Conservation (phyloP, 2,888 invertebrate genomes). For the Plagodis dolabraria region DNA sequence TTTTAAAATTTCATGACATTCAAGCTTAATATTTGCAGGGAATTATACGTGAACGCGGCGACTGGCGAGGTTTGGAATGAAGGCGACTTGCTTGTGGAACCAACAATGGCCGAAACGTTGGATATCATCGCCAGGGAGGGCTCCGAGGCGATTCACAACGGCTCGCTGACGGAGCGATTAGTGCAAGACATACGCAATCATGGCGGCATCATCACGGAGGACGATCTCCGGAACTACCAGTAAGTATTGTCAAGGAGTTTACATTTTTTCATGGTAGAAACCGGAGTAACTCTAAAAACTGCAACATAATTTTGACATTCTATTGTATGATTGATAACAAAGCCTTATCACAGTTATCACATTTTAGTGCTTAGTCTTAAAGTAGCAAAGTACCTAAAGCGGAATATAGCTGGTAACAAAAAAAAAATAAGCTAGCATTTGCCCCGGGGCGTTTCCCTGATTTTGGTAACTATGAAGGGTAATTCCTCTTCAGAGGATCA, state of each 20-base stretch:
- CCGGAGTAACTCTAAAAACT: too few relatives aligned
- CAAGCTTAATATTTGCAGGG: slow-evolving; percentile 53
- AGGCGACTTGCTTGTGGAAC: slow-evolving; percentile 87
- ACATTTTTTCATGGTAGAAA: not conserved
- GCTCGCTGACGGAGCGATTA: slow-evolving; percentile 87
- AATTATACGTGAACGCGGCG: slow-evolving; percentile 85
- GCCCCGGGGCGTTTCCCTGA: too few relatives aligned
- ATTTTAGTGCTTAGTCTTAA: too few relatives aligned
- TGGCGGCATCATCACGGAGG: slow-evolving; percentile 91
- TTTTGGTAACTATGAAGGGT: too few relatives aligned
- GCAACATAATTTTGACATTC: too few relatives aligned
- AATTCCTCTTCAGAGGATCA: too few relatives aligned
- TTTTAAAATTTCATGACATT: too few relatives aligned
- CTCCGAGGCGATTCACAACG: slow-evolving; percentile 90
- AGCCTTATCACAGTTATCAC: too few relatives aligned
- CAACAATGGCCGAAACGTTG: slow-evolving; percentile 88
- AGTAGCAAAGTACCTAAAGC: too few relatives aligned
- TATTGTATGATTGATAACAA: too few relatives aligned
- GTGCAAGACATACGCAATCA: slow-evolving; percentile 87
- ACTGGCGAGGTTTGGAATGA: slow-evolving; percentile 85
- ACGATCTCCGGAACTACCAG: slow-evolving; percentile 91
- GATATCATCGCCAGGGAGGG: slow-evolving; percentile 88
- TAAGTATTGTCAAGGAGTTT: slow-evolving; percentile 52
- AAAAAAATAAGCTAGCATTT: too few relatives aligned
- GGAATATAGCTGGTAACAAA: too few relatives aligned